Base-by-base conservation (phyloP, 2,797 vertebrate species). In the Anisognathus igniventris region DNA sequence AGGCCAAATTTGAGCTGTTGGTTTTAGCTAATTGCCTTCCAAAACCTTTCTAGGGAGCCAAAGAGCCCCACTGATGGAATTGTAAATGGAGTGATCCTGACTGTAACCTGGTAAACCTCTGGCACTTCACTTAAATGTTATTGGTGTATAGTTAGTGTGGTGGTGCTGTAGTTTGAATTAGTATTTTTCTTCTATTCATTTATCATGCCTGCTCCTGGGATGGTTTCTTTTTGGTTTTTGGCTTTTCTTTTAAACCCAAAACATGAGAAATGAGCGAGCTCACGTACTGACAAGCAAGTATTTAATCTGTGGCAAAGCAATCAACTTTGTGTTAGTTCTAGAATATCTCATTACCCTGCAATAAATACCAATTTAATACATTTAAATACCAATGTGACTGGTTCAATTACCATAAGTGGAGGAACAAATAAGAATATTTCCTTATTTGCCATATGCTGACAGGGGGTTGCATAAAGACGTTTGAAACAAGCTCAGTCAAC, bases 401-500 rank as follows among this genome's bases (percentile, higher is more conserved):
- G 25, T 92, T 86, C 79, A 92, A 56, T 89, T 88, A 90, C 71
- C 30, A 40, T 68, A 93, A 81, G 64, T 80, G 61, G 70, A 87
- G 78, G 89, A 96, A 92, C 92, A 95, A 96, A 96, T 93, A 95
- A 75, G 92, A 94, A 56, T 89, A 92, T 94, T 96, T 93, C 93
- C 82, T 90, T 96, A 79, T 96, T 96, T 96, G 92, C 92, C 44
- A 9, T 94, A 93, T 56, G 91, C 79, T 91, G 92, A 90, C 92
- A 96, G 91, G 86, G 54, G 88, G 65, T 94, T 92, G 84, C 88
- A 89, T 88, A 86, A 93, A 86, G 90, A 88, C 79, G 13, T 93
- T 96, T 97, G 92, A 94, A 96, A 92, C 92, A 95, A 93, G 86
- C 93, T 94, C 93, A 92, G 92, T 94, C 90, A 97, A 79, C 89